phyloP scores from a whole-genome alignment of 2,113 vertebrate genomes.

The Prietella phreatophila region DNA sequence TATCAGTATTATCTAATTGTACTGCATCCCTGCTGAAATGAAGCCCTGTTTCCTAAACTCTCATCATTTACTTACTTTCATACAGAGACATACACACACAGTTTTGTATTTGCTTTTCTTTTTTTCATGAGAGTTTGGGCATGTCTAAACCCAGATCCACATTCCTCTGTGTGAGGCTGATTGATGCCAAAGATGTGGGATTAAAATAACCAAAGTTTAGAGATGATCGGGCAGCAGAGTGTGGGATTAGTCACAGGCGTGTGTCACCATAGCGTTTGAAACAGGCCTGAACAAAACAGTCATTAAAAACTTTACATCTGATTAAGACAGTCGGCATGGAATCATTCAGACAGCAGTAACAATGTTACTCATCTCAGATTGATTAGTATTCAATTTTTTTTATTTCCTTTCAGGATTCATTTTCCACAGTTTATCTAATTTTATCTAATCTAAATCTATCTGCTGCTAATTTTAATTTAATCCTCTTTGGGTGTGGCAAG shows the following conservation, averaged over 20 bases:
- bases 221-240: background rate
- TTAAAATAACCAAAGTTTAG: background rate
- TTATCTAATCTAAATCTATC: background rate
- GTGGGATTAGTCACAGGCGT: conserved; percentile 8
- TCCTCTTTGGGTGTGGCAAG: background rate
- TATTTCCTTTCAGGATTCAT: background rate
- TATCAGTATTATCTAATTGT: background rate
- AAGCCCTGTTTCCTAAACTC: background rate
- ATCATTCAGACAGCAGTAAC: background rate
- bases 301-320: background rate
- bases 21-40: background rate
- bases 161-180: background rate
- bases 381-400: background rate
- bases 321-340: background rate
- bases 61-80: background rate
- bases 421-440: background rate
- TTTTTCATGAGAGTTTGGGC: background rate
- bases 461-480: background rate
- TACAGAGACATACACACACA: background rate
- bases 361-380: background rate
- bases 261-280: background rate
- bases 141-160: background rate
- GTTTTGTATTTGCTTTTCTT: background rate
- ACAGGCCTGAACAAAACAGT: background rate
- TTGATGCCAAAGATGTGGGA: background rate